Base-by-base conservation (phyloP, 2,888 invertebrate species). In the Leptinotarsa juncta region DNA sequence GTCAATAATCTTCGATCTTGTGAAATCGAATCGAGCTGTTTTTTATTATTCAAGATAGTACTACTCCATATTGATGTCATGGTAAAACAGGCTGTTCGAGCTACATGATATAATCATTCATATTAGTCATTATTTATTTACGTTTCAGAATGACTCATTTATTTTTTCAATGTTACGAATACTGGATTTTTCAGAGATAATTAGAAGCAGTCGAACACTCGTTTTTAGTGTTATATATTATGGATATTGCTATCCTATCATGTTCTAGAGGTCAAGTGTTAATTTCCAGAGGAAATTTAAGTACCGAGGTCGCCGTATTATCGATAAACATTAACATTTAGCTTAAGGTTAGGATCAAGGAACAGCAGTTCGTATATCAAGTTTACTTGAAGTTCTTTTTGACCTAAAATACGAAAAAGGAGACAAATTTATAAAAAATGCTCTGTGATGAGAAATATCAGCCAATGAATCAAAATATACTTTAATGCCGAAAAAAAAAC, bases 61-160 rank as follows among this genome's bases (percentile, higher is more conserved):
- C 10, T 62, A 62, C 32, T 42, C 62, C 15, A 32, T 62, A 62
- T 62, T 62, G 62, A 62, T 62, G 62, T 62, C 62, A 62, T 42
- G 62, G 62, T 32, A 32, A 62, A 62, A 62, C 62, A 62, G 42
- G 42, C 62, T 42, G 18, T 26, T 62, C 26, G 18, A n/a, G 62
- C 42, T 32, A 62, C 3, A 62, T 62, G 62, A 62, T 16, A 62
- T 62, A 62, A 62, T 42, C 62, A 12, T 42, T n/a, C 32, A 42
- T 16, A 62, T 62, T 62, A 62, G 62, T 42, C 62, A 62, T 42
- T 62, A 32, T 62, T 62, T 62, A 62, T 62, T 62, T 62, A 26
- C 62, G 26, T n/a, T 32, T 15, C 16, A 42, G 62, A 16, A 26
- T 62, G 62, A 62, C 32, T 62, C 62, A 62, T 32, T 42, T 32